Percentiles rank a stretch among this genome's conserved stretches.
Evolutionary conservation across 2,113 vertebrate genomes (phyloP).

Genomic region (Megaceryle torquata): DNA sequence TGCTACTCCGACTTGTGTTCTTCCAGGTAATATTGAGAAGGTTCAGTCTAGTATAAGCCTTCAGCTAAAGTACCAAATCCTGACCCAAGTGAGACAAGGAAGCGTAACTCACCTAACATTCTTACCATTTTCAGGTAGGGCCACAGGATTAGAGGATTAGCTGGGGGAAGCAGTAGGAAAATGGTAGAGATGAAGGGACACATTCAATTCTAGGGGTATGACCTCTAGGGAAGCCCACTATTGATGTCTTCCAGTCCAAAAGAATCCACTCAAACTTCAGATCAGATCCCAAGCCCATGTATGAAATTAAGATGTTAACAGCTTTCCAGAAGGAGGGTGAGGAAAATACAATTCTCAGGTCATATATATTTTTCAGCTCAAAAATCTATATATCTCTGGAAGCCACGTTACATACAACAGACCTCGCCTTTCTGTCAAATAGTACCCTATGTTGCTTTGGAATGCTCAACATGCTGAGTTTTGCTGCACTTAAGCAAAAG

Average conservation of each 20-base stretch:
- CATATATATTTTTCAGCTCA: not conserved
- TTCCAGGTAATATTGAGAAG: not conserved
- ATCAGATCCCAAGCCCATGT: not conserved
- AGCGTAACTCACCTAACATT: accelerated
- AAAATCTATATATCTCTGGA: not conserved
- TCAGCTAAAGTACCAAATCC: not conserved
- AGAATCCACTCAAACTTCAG: not conserved
- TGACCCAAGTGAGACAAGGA: not conserved
- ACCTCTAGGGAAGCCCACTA: not conserved
- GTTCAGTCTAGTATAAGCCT: not conserved
- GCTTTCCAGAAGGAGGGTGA: not conserved
- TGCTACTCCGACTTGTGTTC: not conserved
- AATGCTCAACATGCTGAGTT: accelerated
- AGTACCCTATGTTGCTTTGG: not conserved
- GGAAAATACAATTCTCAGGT: not conserved
- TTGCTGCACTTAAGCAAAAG: not conserved
- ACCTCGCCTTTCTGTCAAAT: not conserved
- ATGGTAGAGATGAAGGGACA: not conserved
- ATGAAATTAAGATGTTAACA: not conserved
- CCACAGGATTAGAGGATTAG: not conserved
- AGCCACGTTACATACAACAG: not conserved
- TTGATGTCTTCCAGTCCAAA: not conserved
- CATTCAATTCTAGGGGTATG: not conserved
- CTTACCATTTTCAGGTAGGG: not conserved
- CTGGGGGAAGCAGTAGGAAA: not conserved